Conservation (phyloP, 2,888 invertebrate species). For the Drosophila longiperda region DNA sequence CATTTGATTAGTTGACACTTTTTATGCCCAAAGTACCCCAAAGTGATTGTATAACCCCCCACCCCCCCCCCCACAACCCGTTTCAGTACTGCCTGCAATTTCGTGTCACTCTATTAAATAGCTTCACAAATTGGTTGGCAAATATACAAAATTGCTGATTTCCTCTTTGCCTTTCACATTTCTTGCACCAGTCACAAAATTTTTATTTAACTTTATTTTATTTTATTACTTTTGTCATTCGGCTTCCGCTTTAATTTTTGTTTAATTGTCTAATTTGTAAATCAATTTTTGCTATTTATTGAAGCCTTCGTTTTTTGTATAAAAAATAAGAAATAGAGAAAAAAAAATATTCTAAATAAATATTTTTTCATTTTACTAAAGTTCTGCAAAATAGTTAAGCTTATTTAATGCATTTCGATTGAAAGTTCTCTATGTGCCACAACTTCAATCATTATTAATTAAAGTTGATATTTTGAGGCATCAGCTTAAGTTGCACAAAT, state of each 20-base stretch:
- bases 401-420: not conserved
- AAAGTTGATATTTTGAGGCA: not conserved
- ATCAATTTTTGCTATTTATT: not conserved
- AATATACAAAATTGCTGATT: conserved; percentile 44
- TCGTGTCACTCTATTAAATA: conserved; percentile 24
- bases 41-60: conserved; percentile 37
- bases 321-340: too few species aligned
- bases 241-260: not conserved
- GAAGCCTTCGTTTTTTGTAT: too few species aligned
- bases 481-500: not conserved
- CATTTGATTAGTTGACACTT: conserved; percentile 80
- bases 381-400: not conserved
- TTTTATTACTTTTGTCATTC: not conserved
- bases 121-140: conserved; percentile 49
- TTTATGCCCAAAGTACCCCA: conserved; percentile 39
- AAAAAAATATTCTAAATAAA: too few species aligned
- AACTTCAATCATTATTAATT: not conserved
- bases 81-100: not conserved
- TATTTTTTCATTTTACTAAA: too few species aligned
- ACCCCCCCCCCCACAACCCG: not conserved
- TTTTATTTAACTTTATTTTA: not conserved
- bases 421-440: not conserved
- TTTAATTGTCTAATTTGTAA: not conserved
- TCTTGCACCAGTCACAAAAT: conserved; percentile 22
- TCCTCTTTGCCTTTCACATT: conserved; percentile 6